Conservation (phyloP, 2,113 vertebrate genomes). For the Anolis sagrei region DNA sequence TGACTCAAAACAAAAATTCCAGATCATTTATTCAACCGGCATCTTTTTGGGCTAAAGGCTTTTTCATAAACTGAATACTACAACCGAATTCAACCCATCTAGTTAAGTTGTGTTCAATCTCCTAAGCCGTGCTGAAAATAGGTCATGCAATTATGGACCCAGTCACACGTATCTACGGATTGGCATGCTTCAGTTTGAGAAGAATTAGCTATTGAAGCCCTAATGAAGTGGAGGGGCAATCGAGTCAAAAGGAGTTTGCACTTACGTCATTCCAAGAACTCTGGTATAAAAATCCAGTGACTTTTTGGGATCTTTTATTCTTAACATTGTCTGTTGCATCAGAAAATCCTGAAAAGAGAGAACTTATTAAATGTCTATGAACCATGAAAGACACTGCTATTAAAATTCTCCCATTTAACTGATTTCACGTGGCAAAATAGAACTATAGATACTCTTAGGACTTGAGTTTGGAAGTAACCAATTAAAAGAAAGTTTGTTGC, state of each 20-base stretch:
- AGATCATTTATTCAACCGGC: not conserved
- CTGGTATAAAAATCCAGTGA: constrained; percentile 98
- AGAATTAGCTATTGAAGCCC: not conserved
- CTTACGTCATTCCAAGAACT: constrained; percentile 97
- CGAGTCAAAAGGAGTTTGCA: constrained; percentile 38
- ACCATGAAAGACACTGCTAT: not conserved
- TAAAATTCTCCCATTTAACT: not conserved
- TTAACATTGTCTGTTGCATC: constrained; percentile 97
- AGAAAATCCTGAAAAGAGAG: constrained; percentile 86
- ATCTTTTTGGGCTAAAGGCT: not conserved
- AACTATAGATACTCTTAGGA: not conserved
- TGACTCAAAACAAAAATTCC: not conserved
- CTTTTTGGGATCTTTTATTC: constrained; percentile 95
- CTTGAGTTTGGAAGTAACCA: not conserved
- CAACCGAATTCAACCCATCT: not conserved
- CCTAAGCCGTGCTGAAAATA: not conserved
- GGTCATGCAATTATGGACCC: not conserved
- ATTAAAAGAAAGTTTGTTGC: not conserved
- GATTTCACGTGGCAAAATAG: not conserved
- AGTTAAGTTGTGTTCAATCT: not conserved
- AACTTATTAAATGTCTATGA: not conserved
- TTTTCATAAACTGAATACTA: not conserved
- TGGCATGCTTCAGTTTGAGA: not conserved
- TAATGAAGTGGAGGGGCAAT: not conserved
- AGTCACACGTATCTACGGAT: not conserved